Conservation (phyloP, 2,888 invertebrate genomes). For the Diaphora mendica region DNA sequence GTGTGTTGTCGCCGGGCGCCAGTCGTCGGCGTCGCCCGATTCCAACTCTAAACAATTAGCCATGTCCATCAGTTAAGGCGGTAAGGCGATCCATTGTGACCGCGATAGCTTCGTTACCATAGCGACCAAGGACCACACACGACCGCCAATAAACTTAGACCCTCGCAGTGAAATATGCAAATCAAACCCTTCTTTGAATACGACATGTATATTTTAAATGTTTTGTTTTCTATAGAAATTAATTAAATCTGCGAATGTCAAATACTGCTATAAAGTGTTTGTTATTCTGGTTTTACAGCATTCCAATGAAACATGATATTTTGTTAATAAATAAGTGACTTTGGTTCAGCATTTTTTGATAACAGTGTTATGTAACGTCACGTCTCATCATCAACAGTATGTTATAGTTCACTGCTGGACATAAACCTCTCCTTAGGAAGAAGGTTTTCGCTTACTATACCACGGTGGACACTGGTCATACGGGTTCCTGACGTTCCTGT, state of each 20-base stretch:
- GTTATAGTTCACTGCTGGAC: no score
- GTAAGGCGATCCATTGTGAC: constrained; percentile 51
- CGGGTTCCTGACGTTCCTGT: no score
- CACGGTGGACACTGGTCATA: no score
- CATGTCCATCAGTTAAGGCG: constrained; percentile 76
- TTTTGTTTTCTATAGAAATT: constrained; percentile 69
- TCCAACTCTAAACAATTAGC: constrained; percentile 74
- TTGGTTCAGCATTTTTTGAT: neutral
- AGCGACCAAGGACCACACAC: constrained; percentile 83
- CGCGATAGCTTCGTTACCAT: constrained; percentile 67
- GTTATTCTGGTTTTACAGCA: constrained; percentile 36
- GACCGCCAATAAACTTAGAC: constrained; percentile 66
- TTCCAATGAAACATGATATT: constrained; percentile 27
- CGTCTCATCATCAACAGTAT: no score
- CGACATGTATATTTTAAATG: constrained; percentile 69
- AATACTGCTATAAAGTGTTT: constrained; percentile 40
- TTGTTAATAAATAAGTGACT: constrained; percentile 3
- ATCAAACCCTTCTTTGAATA: constrained; percentile 69
- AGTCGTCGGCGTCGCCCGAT: constrained; percentile 51
- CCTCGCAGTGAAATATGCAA: constrained; percentile 67
- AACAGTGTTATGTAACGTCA: neutral
- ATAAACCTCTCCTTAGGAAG: no score
- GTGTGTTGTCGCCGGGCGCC: constrained; percentile 60
- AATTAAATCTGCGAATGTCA: constrained; percentile 62
- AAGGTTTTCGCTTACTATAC: no score